phyloP scores from a whole-genome alignment of 2,888 invertebrate species.

The Ctena decussata region DNA sequence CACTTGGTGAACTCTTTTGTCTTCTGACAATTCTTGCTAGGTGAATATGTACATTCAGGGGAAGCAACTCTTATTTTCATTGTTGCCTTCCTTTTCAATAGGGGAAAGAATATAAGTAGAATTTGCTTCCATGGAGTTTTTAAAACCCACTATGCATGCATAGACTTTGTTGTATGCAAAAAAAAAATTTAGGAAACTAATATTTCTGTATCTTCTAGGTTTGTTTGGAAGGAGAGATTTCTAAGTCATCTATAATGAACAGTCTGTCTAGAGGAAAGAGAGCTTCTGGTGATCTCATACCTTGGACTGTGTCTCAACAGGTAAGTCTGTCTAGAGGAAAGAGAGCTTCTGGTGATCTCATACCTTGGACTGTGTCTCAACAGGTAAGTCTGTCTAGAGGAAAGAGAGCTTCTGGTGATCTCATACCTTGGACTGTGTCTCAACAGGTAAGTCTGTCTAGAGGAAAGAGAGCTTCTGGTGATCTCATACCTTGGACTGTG shows the following conservation, averaged over 20 bases:
- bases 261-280: slow-evolving; percentile 95
- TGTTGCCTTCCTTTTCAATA: too few species aligned
- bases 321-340: slow-evolving; percentile 93
- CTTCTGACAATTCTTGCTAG: too few species aligned
- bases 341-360: slow-evolving; percentile 97
- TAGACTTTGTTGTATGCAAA: too few species aligned
- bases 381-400: slow-evolving; percentile 95
- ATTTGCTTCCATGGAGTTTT: too few species aligned
- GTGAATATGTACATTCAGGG: too few species aligned
- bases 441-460: slow-evolving; percentile 95
- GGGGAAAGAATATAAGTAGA: too few species aligned
- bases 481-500: slow-evolving; percentile 99
- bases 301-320: slow-evolving; percentile 99
- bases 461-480: slow-evolving; percentile 97
- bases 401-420: slow-evolving; percentile 96
- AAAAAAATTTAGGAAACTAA: too few species aligned
- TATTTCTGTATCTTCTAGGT: slow-evolving; percentile 88
- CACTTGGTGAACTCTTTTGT: too few species aligned
- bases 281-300: slow-evolving; percentile 98
- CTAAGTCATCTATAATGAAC: slow-evolving; percentile 91
- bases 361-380: slow-evolving; percentile 99
- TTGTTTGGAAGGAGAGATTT: slow-evolving; percentile 90
- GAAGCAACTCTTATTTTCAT: too few species aligned
- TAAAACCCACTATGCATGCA: too few species aligned
- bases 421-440: slow-evolving; percentile 99